These are phyloP conservation scores for Lutraria rhynchaena DNA, from an alignment of 1,140 invertebrate genomes.

Conservation along the genomic window DNA sequence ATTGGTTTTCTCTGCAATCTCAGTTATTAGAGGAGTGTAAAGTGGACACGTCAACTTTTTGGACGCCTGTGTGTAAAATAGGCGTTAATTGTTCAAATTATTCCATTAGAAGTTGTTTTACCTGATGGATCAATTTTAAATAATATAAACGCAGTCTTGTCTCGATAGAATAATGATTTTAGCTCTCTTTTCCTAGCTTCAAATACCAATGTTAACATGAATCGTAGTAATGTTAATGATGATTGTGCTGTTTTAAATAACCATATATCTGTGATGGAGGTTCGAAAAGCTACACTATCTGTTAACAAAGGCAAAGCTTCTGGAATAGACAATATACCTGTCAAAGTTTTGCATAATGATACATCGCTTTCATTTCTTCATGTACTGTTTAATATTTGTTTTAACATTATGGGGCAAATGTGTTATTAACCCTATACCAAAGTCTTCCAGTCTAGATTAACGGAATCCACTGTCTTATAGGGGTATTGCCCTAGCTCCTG, in stretches of 20 bases:
- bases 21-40: slow-evolving; percentile 33
- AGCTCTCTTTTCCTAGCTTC: slow-evolving; percentile 20
- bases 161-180: slow-evolving; percentile 1
- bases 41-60: too few species aligned
- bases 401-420: too few species aligned
- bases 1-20: slow-evolving; percentile 22
- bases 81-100: slow-evolving; percentile 7
- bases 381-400: slow-evolving; percentile 44
- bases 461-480: slow-evolving; percentile 24
- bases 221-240: too few species aligned
- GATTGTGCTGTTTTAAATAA: too few species aligned
- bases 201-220: too few species aligned
- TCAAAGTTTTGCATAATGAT: too few species aligned
- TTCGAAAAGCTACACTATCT: slow-evolving; percentile 1
- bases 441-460: neutral
- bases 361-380: neutral
- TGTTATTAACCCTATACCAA: too few species aligned
- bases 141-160: too few species aligned
- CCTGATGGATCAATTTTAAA: slow-evolving; percentile 13
- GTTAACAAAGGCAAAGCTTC: too few species aligned
- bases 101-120: slow-evolving; percentile 37
- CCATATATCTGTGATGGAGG: slow-evolving; percentile 21
- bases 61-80: slow-evolving; percentile 14
- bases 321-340: too few species aligned
- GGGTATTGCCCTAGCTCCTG: slow-evolving; percentile 8